Conservation (phyloP, 2,113 vertebrate genomes). For the Galemys pyrenaicus region DNA sequence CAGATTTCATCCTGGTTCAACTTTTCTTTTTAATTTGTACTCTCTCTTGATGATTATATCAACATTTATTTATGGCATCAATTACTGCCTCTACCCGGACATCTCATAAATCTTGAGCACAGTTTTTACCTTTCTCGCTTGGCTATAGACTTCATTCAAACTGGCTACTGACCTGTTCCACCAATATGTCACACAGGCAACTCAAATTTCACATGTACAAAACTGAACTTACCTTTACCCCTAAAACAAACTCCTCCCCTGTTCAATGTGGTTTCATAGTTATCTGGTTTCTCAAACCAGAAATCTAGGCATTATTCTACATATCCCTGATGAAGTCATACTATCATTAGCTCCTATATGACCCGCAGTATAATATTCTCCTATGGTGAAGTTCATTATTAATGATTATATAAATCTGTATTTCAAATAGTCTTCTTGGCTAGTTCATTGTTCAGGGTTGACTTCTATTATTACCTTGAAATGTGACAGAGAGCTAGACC, state of each 20-base stretch:
- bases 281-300: constrained; percentile 13
- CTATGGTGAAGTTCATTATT: constrained; percentile 30
- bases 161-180: background rate
- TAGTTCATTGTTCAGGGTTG: constrained; percentile 42
- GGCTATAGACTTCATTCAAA: background rate
- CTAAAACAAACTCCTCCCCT: background rate
- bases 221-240: background rate
- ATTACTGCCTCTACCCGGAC: background rate
- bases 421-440: constrained; percentile 37
- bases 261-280: background rate
- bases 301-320: background rate
- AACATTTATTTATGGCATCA: background rate
- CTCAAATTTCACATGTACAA: constrained; percentile 26
- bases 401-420: constrained; percentile 8
- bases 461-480: constrained; percentile 9
- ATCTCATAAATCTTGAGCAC: constrained; percentile 35
- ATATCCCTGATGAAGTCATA: constrained; percentile 22
- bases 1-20: background rate
- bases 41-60: constrained; percentile 6
- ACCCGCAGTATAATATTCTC: constrained; percentile 35
- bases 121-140: constrained; percentile 24
- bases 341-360: constrained; percentile 10
- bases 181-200: background rate
- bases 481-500: constrained; percentile 45
- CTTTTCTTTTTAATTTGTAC: constrained; percentile 39